Conservation (phyloP, 2,888 invertebrate species). For the Leucoma salicis region DNA sequence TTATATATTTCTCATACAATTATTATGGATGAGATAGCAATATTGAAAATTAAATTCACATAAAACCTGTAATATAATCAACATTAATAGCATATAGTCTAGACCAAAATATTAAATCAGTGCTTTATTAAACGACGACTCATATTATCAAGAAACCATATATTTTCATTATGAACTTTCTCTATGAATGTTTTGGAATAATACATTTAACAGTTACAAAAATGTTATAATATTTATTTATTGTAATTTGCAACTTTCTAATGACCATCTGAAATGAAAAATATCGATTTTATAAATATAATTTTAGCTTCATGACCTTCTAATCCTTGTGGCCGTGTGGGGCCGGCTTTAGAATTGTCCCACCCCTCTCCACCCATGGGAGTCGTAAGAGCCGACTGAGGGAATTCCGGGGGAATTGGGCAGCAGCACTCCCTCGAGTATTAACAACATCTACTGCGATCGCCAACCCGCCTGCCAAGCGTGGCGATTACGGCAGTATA, state of each 20-base stretch:
- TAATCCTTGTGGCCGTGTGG: too few relatives aligned
- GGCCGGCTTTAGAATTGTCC: too few relatives aligned
- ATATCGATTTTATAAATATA: neutral
- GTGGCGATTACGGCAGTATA: too few relatives aligned
- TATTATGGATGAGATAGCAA: neutral
- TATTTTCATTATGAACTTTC: constrained; percentile 29
- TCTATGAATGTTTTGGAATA: constrained; percentile 20
- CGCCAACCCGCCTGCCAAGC: too few relatives aligned
- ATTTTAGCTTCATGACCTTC: neutral
- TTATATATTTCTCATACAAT: neutral
- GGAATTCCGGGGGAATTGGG: too few relatives aligned
- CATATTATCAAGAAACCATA: constrained; percentile 33
- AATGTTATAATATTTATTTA: constrained; percentile 3
- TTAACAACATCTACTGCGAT: too few relatives aligned
- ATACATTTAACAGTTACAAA: constrained; percentile 14
- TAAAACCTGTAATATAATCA: constrained; percentile 6
- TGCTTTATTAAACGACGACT: constrained; percentile 9
- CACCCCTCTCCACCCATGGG: too few relatives aligned
- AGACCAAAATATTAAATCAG: constrained; percentile 5
- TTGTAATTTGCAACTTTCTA: constrained; percentile 4
- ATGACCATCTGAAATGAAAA: neutral
- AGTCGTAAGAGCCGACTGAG: too few relatives aligned
- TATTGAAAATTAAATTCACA: neutral
- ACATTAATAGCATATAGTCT: constrained; percentile 4
- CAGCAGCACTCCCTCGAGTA: too few relatives aligned